These are phyloP conservation scores for Lucilia cuprina DNA, from an alignment of 1,140 invertebrate species.

Conservation along the genomic window DNA sequence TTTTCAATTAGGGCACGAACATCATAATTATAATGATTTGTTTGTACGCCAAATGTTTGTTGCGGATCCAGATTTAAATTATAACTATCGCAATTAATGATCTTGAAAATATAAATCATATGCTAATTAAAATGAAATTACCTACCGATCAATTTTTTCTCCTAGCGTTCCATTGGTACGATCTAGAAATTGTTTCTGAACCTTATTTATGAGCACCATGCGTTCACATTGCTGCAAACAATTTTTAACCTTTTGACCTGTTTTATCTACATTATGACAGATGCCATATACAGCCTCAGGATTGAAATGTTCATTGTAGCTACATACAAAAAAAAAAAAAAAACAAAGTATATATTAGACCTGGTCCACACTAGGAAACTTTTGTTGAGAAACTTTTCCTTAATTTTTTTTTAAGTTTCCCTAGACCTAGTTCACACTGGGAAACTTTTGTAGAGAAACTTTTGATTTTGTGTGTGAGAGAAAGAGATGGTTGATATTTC, in stretches of 20 bases:
- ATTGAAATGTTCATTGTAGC: conserved; percentile 47
- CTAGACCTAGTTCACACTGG: too few relatives aligned
- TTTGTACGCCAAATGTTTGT: conserved; percentile 40
- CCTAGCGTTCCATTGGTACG: conserved; percentile 46
- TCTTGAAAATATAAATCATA: too few relatives aligned
- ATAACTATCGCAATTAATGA: conserved; percentile 35
- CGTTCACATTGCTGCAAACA: conserved; percentile 45
- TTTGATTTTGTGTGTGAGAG: too few relatives aligned
- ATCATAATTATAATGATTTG: conserved; percentile 35
- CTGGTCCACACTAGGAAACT: too few relatives aligned
- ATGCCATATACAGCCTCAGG: conserved; percentile 37
- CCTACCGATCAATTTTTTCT: conserved; percentile 40
- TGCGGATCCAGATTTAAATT: conserved; percentile 41
- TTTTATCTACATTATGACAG: neutral
- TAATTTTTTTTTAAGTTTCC: too few relatives aligned
- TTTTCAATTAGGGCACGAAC: conserved; percentile 47
- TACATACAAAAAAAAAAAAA: too few relatives aligned
- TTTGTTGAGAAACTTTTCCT: too few relatives aligned
- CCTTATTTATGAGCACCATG: conserved; percentile 50
- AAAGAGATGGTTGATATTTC: too few relatives aligned
- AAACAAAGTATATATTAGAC: neutral
- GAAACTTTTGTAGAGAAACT: too few relatives aligned
- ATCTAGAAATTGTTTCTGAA: conserved; percentile 51
- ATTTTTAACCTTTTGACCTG: conserved; percentile 45
- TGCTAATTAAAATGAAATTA: too few relatives aligned